Evolutionary conservation across 1,140 invertebrate species (phyloP), one percentile per base, ranked within the genome.

Genomic region (Neomicropteryx cornuta): DNA sequence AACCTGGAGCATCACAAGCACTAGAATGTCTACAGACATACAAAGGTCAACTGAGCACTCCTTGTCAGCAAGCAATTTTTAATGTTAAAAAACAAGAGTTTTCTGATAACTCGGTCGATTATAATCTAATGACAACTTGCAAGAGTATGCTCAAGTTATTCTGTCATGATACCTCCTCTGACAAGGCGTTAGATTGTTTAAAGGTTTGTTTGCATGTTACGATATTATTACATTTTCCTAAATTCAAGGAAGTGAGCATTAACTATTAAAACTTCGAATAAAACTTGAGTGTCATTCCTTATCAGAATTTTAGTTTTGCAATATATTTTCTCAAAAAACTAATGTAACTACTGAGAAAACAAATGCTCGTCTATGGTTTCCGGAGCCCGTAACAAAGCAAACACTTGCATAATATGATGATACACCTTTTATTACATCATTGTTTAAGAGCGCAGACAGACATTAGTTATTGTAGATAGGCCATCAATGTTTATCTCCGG

Each of bases 11-110:
- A 45, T 63, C 59, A 8, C 62, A 91, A 76, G 75, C 90, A 16
- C 58, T 91, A n/a, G 88, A 95, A 66, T 96, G 91, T 63, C 64
- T 96, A 11, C 79, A 86, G 52, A 71, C 70, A 18, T 69, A 83
- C 32, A 79, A 78, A 43, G 68, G 73, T n/a, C 67, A 76, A 41
- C 58, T 95, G 33, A 75, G 71, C 10, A 66, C 69, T 20, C 42
- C 48, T 6, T 97, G 92, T 57, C 83, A 87, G 51, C 79, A 76
- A 51, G 73, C 80, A 37, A 56, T 96, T 16, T 95, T 95, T 61
- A 75, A 83, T 50, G 71, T 88, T 5, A 79, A 91, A 59, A 77
- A 82, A 61, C 83, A 90, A 52, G 88, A 94, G 57, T 77, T 88
- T 43, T 68, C 74, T 38, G 87, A 92, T 48, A 89, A 86, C 56